A percentile compares a stretch with the other conserved stretches of the same genome.
These are phyloP conservation scores for Orthosia gracilis DNA, from an alignment of 2,888 invertebrate genomes.

Conservation along the genomic window DNA sequence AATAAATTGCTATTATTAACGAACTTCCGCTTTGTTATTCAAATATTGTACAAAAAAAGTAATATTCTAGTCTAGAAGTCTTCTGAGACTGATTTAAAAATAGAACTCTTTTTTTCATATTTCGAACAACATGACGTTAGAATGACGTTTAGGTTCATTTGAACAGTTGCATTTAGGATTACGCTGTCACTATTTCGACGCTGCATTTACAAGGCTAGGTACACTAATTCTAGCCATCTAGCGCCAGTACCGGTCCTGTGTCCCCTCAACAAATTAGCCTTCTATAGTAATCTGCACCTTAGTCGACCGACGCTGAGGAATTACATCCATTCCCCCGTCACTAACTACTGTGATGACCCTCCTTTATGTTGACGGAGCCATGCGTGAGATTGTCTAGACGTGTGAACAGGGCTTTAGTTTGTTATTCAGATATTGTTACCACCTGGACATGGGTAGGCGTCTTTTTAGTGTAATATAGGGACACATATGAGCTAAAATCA, in stretches of 20 bases:
- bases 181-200: background rate
- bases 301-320: slow-evolving; percentile 1
- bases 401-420: slow-evolving; percentile 15
- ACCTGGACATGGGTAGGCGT: background rate
- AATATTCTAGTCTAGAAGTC: background rate
- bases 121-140: background rate
- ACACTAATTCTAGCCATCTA: background rate
- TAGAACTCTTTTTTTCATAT: background rate
- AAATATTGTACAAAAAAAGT: too few relatives aligned
- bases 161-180: background rate
- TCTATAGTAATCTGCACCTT: slow-evolving; percentile 40
- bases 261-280: slow-evolving; percentile 36
- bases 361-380: slow-evolving; percentile 46
- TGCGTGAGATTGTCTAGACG: slow-evolving; percentile 45
- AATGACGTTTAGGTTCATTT: background rate
- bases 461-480: background rate
- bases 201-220: background rate
- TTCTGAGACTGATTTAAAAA: background rate
- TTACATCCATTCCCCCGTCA: slow-evolving; percentile 49
- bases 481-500: background rate
- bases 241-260: background rate
- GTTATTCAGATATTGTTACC: slow-evolving; percentile 13
- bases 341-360: slow-evolving; percentile 51
- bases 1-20: background rate
- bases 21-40: background rate